A percentile compares a stretch with the other conserved stretches of the same genome.
Conservation (phyloP, 2,113 vertebrate genomes). For the Xiphophorus maculatus region DNA sequence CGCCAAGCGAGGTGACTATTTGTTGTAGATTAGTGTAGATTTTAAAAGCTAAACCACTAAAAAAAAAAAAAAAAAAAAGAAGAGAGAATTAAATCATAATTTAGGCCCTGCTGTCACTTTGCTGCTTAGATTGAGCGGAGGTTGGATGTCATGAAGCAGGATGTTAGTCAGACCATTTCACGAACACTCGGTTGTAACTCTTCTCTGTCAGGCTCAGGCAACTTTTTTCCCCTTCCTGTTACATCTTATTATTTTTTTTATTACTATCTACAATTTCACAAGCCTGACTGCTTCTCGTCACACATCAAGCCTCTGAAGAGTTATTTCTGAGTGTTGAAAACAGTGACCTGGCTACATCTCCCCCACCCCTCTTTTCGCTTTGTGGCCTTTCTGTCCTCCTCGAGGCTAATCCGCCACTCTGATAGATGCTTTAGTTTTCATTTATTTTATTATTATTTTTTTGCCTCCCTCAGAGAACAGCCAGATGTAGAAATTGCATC, state of each 20-base stretch:
- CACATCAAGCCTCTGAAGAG: conserved; percentile 57
- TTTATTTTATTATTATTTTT: conserved; percentile 26
- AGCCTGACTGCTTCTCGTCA: conserved; percentile 37
- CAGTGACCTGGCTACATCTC: conserved; percentile 65
- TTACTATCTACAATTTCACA: conserved; percentile 23
- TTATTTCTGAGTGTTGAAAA: conserved; percentile 75
- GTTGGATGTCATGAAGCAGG: conserved; percentile 72
- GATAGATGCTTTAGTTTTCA: conserved; percentile 70
- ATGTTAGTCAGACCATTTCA: conserved; percentile 70
- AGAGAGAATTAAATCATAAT: conserved; percentile 45
- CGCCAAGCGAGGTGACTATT: conserved; percentile 75
- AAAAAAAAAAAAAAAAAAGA: conserved; percentile 12
- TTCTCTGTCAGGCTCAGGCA: conserved; percentile 37
- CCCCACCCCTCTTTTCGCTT: conserved; percentile 56
- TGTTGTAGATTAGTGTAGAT: conserved; percentile 69
- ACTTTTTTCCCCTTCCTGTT: conserved; percentile 17
- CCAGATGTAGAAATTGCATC: conserved; percentile 56
- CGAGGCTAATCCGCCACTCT: conserved; percentile 66
- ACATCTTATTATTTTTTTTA: conserved; percentile 15
- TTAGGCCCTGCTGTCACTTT: conserved; percentile 60
- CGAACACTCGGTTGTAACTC: conserved; percentile 73
- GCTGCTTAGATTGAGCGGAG: conserved; percentile 62
- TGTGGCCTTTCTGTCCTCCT: conserved; percentile 68
- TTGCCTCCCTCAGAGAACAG: conserved; percentile 49
- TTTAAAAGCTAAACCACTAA: conserved; percentile 65